Base-by-base conservation (phyloP, 1,140 invertebrate species). In the Gonioctena quinquepunctata region DNA sequence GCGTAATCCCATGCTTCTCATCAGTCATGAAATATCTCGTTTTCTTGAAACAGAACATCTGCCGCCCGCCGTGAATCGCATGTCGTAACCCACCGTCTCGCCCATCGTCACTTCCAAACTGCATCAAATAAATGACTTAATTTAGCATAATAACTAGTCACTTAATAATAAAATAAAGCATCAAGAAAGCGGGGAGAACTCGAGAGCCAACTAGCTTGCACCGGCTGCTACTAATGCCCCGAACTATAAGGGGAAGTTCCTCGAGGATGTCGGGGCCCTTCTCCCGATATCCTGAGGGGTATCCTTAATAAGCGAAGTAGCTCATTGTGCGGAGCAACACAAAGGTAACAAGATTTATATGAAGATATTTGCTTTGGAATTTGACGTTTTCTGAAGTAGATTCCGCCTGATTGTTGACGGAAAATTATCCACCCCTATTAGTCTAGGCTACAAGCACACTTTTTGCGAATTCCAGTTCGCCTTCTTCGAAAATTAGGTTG, bases 121-220 rank as follows among this genome's bases (percentile, higher is more conserved):
- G 66, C 57, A 22, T 61, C 64, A 42, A 42, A 68, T 72, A 68
- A 72, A 72, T 66, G 70, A 65, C 66, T 42, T 72, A 68, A 72
- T 72, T 66, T 66, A 50, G 68, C 70, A 68, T 72, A 72, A 68
- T 72, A 72, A 72, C 66, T 66, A 68, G 70, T 63, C 66, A 68
- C 66, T 68, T 72, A 72, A 72, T 72, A 68, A 71, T 57, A 72
- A 72, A 68, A 72, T 72, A 65, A 72, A 68, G 49, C 61, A 19
- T 63, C 3, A 11, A 11, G 16, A 66, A 59, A 66, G 70, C 8
- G 57, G 64, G 48, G 25, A 64, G 64, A 48, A 59, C 64, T 64
- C 52, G 60, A 72, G 70, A 42, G 66, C 57, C 66, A 68, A 68
- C 66, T 72, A 62, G 57, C n/a, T 42, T 13, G 8, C 70, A 66